These are phyloP conservation scores for Crenuchus spilurus DNA, from an alignment of 2,797 vertebrate species.

Conservation along the genomic window DNA sequence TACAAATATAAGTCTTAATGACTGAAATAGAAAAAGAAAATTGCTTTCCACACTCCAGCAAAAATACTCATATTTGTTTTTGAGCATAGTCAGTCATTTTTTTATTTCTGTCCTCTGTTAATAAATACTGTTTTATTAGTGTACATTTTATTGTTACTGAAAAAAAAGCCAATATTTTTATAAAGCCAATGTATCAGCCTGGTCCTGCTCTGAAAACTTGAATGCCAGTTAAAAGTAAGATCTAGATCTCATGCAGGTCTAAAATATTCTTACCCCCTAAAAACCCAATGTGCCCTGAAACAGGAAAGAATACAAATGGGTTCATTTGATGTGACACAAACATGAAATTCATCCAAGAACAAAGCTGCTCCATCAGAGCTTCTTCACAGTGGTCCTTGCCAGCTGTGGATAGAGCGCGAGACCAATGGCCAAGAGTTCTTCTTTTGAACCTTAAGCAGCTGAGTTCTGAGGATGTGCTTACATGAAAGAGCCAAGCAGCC, in stretches of 20 bases:
- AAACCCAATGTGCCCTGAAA: background rate
- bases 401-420: background rate
- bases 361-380: slow-evolving; percentile 16
- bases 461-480: slow-evolving; percentile 4
- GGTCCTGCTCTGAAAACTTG: background rate
- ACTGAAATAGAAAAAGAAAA: too few species aligned
- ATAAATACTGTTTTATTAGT: too few species aligned
- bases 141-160: too few species aligned
- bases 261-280: slow-evolving; percentile 23
- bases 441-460: slow-evolving; percentile 23
- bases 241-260: background rate
- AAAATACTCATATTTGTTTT: too few species aligned
- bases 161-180: background rate
- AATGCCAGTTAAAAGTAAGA: background rate
- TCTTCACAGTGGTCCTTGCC: background rate
- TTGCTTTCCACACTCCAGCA: too few species aligned
- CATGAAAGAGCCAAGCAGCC: slow-evolving; percentile 5
- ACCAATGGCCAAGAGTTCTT: slow-evolving; percentile 23
- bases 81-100: too few species aligned
- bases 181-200: background rate
- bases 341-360: slow-evolving; percentile 29
- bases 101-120: too few species aligned
- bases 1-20: too few species aligned
- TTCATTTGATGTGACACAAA: slow-evolving; percentile 22
- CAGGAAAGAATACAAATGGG: slow-evolving; percentile 10